These are phyloP conservation scores for Aphodius sticticus DNA, from an alignment of 2,888 invertebrate genomes.

Conservation along the genomic window DNA sequence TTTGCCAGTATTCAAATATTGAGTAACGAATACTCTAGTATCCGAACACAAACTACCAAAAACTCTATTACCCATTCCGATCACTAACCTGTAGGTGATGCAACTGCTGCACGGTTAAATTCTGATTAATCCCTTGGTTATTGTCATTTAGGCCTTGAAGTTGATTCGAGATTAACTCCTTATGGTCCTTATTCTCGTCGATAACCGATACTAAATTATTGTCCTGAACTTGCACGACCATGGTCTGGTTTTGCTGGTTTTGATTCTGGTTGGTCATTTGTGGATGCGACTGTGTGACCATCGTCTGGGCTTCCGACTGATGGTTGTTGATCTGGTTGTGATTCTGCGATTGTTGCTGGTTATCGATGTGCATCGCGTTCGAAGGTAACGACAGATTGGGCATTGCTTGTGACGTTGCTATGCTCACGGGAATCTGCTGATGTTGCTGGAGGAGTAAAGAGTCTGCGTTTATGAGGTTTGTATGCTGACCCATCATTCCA, in stretches of 20 bases:
- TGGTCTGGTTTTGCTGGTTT: constrained; percentile 53
- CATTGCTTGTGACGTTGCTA: constrained; percentile 57
- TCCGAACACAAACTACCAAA: background rate
- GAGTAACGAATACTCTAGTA: too few species aligned
- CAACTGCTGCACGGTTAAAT: constrained; percentile 55
- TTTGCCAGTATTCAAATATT: too few species aligned
- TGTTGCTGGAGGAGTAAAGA: constrained; percentile 58
- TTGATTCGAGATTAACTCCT: constrained; percentile 54
- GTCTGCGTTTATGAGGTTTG: constrained; percentile 57
- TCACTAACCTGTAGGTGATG: constrained; percentile 61
- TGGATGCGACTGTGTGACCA: constrained; percentile 50
- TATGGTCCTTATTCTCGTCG: constrained; percentile 58
- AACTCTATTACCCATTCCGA: background rate
- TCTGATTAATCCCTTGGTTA: constrained; percentile 61
- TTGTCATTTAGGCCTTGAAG: constrained; percentile 61
- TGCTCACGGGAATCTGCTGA: constrained; percentile 58
- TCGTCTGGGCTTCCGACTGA: constrained; percentile 45
- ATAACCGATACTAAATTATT: constrained; percentile 60
- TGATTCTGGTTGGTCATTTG: constrained; percentile 51
- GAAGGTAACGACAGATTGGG: constrained; percentile 56
- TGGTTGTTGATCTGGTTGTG: constrained; percentile 38
- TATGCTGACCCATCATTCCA: constrained; percentile 66
- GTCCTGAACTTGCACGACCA: constrained; percentile 60
- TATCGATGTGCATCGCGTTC: constrained; percentile 57
- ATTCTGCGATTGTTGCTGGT: constrained; percentile 34